These are phyloP conservation scores for Himalopsyche kuldschensis DNA, from an alignment of 2,888 invertebrate genomes.

Conservation along the genomic window DNA sequence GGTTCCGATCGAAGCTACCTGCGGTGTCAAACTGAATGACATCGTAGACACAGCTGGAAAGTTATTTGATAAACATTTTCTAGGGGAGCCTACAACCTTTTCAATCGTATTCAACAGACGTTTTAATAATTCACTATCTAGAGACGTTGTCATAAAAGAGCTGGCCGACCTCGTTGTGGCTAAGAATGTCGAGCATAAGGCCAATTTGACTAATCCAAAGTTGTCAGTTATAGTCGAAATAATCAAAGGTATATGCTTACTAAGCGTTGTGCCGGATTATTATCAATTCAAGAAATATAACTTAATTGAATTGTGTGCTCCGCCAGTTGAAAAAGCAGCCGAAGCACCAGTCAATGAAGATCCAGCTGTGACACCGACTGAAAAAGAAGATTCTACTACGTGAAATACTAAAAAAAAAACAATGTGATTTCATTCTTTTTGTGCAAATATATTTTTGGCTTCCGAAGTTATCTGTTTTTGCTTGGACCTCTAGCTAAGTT, in stretches of 20 bases:
- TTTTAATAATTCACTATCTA: slow-evolving; percentile 72
- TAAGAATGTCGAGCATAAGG: slow-evolving; percentile 73
- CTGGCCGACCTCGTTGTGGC: slow-evolving; percentile 71
- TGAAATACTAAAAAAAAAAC: background rate
- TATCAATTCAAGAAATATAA: slow-evolving; percentile 82
- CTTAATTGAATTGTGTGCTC: slow-evolving; percentile 63
- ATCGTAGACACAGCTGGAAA: slow-evolving; percentile 68
- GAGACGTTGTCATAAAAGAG: slow-evolving; percentile 71
- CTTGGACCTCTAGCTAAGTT: too few species aligned
- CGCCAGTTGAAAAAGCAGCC: background rate
- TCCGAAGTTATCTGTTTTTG: too few species aligned
- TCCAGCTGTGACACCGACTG: background rate
- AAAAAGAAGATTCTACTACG: background rate
- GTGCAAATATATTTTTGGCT: too few species aligned
- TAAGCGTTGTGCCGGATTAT: slow-evolving; percentile 81
- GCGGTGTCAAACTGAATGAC: slow-evolving; percentile 77
- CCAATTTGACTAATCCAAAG: slow-evolving; percentile 76
- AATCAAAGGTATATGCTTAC: slow-evolving; percentile 75
- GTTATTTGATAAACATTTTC: slow-evolving; percentile 75
- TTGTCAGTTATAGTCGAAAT: slow-evolving; percentile 82
- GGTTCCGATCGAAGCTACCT: slow-evolving; percentile 79
- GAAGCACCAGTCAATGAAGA: background rate
- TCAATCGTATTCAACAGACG: slow-evolving; percentile 78
- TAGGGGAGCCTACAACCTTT: slow-evolving; percentile 71
- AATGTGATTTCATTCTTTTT: too few species aligned